phyloP scores from a whole-genome alignment of 1,140 invertebrate genomes.

The Hyles euphorbiae region DNA sequence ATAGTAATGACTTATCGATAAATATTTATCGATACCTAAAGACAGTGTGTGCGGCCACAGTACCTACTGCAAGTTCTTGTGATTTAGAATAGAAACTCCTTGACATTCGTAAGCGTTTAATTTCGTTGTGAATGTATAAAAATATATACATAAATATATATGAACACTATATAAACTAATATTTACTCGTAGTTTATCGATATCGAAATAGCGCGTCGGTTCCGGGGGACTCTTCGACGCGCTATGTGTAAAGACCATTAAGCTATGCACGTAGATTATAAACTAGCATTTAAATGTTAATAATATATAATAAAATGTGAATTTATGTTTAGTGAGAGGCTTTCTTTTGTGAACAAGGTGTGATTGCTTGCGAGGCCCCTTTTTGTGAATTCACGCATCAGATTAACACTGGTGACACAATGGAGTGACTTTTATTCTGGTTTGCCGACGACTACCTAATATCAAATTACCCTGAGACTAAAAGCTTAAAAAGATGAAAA shows the following conservation, averaged over 20 bases:
- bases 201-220: not conserved
- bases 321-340: constrained; percentile 38
- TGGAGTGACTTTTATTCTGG: no score
- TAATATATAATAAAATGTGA: constrained; percentile 28
- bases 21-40: no score
- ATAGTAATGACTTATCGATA: no score
- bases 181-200: constrained; percentile 15
- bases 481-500: no score
- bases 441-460: no score
- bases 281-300: constrained; percentile 24
- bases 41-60: constrained; percentile 10
- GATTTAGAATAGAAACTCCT: constrained; percentile 40
- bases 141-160: constrained; percentile 37
- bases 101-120: no score
- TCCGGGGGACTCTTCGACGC: not conserved
- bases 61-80: constrained; percentile 31
- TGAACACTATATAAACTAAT: constrained; percentile 23
- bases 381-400: not conserved
- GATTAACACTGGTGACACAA: no score
- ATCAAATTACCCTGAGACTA: no score
- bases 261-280: constrained; percentile 18
- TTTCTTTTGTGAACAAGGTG: constrained; percentile 20
- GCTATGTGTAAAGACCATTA: constrained; percentile 15
- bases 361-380: constrained; percentile 12
- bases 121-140: constrained; percentile 39